phyloP scores from a whole-genome alignment of 2,888 invertebrate species.

The Pyrocoelia pectoralis region DNA sequence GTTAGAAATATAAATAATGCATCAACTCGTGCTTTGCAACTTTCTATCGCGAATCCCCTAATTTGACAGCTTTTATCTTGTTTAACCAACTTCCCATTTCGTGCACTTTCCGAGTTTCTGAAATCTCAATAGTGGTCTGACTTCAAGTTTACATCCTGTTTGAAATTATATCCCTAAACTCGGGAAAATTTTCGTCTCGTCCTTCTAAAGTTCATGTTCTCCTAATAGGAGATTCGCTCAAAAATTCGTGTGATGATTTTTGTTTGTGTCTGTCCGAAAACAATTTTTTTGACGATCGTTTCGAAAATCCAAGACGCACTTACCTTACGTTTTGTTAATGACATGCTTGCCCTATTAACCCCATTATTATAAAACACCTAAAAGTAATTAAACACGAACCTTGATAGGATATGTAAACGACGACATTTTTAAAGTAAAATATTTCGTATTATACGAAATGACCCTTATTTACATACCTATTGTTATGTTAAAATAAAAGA shows the following conservation, averaged over 20 bases:
- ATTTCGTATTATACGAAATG: slow-evolving; percentile 1
- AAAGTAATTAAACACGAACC: neutral
- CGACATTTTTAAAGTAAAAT: neutral
- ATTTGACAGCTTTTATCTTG: slow-evolving; percentile 14
- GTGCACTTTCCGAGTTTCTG: slow-evolving; percentile 13
- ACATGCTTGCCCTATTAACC: neutral
- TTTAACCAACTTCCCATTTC: slow-evolving; percentile 13
- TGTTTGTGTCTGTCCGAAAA: neutral
- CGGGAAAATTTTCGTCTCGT: neutral
- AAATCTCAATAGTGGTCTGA: slow-evolving; percentile 12
- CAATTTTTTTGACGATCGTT: too few species aligned
- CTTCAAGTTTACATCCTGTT: slow-evolving; percentile 12
- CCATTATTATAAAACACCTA: neutral
- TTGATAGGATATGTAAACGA: neutral
- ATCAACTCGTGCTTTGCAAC: slow-evolving; percentile 11
- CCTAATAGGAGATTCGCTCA: slow-evolving; percentile 1
- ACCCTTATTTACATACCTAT: slow-evolving; percentile 8
- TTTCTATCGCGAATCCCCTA: slow-evolving; percentile 10
- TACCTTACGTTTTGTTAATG: too few species aligned
- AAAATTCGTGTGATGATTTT: neutral
- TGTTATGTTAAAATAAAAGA: slow-evolving; percentile 4
- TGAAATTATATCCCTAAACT: slow-evolving; percentile 2
- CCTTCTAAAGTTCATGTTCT: neutral
- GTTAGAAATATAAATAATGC: slow-evolving; percentile 11
- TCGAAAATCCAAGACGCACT: too few species aligned